Evolutionary conservation across 92 coral and sea anemone species (phyloP).

Genomic region (Heteractis magnifica): DNA sequence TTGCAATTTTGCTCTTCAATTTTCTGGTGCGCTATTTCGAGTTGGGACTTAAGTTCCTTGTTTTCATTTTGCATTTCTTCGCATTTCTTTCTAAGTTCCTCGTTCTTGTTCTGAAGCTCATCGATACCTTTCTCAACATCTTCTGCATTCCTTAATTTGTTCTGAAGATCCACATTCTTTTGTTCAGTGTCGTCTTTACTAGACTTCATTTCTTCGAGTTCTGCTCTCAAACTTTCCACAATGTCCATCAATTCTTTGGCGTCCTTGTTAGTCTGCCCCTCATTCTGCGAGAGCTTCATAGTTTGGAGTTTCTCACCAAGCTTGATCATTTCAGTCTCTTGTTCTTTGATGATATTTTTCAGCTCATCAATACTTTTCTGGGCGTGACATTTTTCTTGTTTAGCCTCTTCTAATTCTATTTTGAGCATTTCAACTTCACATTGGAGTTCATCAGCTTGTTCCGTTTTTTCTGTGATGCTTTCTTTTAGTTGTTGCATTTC

Average conservation of each 20-base stretch:
- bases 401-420: conserved; percentile 11
- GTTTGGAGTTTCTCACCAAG: conserved; percentile 18
- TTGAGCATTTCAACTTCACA: conserved; percentile 22
- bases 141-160: background rate
- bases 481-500: conserved; percentile 18
- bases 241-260: background rate
- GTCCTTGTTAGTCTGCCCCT: background rate
- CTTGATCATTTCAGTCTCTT: conserved; percentile 43
- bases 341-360: conserved; percentile 38
- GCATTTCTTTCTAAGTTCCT: background rate
- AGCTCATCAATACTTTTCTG: conserved; percentile 25
- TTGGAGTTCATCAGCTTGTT: conserved; percentile 21
- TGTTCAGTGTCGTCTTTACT: background rate
- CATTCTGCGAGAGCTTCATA: background rate
- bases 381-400: background rate
- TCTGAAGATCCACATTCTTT: background rate
- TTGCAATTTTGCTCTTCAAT: conserved; percentile 13
- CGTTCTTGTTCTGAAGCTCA: background rate
- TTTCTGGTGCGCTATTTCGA: conserved; percentile 1
- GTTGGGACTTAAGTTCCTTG: background rate
- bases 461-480: conserved; percentile 5
- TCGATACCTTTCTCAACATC: background rate
- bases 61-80: background rate
- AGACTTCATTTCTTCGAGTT: conserved; percentile 12
- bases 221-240: conserved; percentile 1